phyloP scores from a whole-genome alignment of 2,797 vertebrate genomes.

The Pyrocephalus nanus region DNA sequence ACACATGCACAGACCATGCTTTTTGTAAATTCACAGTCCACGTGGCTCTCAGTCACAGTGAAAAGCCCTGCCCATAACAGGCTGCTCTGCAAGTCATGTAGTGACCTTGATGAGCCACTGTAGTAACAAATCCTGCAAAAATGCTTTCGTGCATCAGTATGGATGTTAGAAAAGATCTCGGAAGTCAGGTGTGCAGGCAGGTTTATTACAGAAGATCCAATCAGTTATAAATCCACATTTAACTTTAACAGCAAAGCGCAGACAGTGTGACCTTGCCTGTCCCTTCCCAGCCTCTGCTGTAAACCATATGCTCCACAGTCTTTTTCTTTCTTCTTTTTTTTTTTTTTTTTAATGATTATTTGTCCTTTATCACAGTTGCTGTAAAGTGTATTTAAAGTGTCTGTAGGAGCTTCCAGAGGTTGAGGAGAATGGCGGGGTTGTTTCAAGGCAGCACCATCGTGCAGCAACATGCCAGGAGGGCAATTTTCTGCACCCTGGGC shows the following conservation, averaged over 20 bases:
- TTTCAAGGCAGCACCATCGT: neutral
- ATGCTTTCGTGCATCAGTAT: neutral
- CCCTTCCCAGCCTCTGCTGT: neutral
- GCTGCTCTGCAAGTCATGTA: neutral
- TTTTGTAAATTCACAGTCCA: fast-evolving
- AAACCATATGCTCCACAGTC: neutral
- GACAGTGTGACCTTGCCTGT: neutral
- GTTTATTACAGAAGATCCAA: neutral
- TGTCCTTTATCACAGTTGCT: neutral
- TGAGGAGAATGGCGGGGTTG: neutral
- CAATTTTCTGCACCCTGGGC: neutral
- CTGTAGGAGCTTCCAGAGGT: neutral
- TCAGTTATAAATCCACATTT: neutral
- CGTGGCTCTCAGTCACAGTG: fast-evolving
- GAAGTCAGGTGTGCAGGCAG: neutral
- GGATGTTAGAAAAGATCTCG: neutral
- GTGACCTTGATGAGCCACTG: neutral
- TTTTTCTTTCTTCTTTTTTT: neutral
- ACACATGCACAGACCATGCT: fast-evolving
- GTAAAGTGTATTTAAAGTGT: neutral
- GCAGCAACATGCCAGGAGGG: neutral
- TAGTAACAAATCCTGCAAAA: neutral
- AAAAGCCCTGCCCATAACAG: neutral
- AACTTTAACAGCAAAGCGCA: neutral
- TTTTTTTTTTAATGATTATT: neutral